Evolutionary conservation across 2,797 vertebrate genomes (phyloP), one percentile per base, ranked within the genome.

Genomic region (Synanceia verrucosa): DNA sequence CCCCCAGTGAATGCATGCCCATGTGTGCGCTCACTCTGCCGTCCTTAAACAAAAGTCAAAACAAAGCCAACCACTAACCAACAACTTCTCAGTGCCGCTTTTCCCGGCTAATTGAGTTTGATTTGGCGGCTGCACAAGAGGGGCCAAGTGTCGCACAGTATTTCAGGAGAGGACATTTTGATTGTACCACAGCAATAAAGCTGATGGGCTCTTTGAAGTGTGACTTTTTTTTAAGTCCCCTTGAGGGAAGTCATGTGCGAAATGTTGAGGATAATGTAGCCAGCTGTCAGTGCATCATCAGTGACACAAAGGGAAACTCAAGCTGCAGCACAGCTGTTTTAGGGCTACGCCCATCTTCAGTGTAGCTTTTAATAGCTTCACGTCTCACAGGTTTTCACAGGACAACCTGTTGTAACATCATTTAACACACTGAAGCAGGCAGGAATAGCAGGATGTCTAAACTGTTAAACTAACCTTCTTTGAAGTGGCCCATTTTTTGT

Each of bases 71-170:
- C 81, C 78, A 84, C 76, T 65, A 83, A 85, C 80, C 44, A 80
- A 58, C 71, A 50, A 56, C 53, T 39, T 81, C 86, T 82, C 71
- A 65, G 70, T 56, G 67, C 70, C 59, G 61, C 80, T 78, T 88
- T 81, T 85, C 73, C 65, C 47, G 34, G 79, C 82, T 91, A 93
- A 91, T 92, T 89, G 83, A 86, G 81, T 90, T 86, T 89, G 91
- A 92, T 88, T 79, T 82, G 69, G 84, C 65, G 37, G 67, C 76
- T 76, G 87, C 86, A 76, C 83, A 78, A 63, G 61, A 75, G 70
- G 70, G 65, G 18, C 76, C 72, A 59, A 73, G 83, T 86, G 83
- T 90, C 90, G 80, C 19, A 33, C 79, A n/a, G 62, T 84, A 72
- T 90, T 90, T 92, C 81, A 88, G 76, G 70, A 79, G 81, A 83